Evolutionary conservation across 2,113 vertebrate genomes (phyloP), one percentile per base, ranked within the genome.

Genomic region (Nibea albiflora): DNA sequence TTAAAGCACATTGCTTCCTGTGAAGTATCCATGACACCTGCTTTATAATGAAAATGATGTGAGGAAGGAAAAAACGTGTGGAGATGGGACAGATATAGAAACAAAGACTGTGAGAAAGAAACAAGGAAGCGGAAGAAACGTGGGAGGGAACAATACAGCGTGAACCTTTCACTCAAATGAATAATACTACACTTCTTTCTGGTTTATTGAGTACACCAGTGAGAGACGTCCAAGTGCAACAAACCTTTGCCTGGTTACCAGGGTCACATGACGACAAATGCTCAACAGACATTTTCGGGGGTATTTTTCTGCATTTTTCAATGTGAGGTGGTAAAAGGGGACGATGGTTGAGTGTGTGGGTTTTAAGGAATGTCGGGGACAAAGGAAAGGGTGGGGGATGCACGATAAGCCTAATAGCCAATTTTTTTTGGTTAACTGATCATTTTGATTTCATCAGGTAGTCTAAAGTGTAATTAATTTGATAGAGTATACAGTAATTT

Each of bases 11-110:
- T 66, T 0, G 68, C 84, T 72, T 76, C 64, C 85, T 72, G 73
- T 76, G 89, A 75, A 85, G 87, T 83, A 87, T 90, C 81, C 89
- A 78, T 78, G 80, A 91, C 83, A 92, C 84, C 80, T 84, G 81
- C 79, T 88, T 78, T 53, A 24, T 56, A 52, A 82, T 86, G 85
- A 88, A 58, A 63, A 88, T 89, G 82, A 84, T 78, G 74, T 74
- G 83, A 83, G 44, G 73, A 71, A 78, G 67, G 35, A 20, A 68
- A 84, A 89, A 83, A 73, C 17, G 60, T 50, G 84, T 85, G 87
- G 78, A 85, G 68, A 82, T 80, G 83, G 53, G 62, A 90, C 74
- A 78, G 84, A 76, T 46, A 76, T 64, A 86, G 78, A 86, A 73
- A 88, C 71, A 69, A 83, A 84, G 80, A 88, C 69, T 17, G 78